Base-by-base conservation (phyloP, 1,140 invertebrate species). In the Anastrepha obliqua region DNA sequence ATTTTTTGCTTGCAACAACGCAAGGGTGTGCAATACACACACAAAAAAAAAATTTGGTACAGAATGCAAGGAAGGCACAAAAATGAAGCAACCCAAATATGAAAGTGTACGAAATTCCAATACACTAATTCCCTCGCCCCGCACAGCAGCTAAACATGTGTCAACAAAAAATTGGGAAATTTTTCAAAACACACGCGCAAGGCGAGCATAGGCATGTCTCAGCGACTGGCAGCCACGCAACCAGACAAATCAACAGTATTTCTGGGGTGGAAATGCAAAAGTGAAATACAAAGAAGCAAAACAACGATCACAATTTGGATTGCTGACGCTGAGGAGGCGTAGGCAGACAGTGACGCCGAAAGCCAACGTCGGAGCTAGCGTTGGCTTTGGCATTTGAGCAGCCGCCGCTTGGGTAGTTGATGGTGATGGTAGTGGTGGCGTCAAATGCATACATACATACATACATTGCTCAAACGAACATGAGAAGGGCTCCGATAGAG, bases 241-340 rank as follows among this genome's bases (percentile, higher is more conserved):
- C 3, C 44, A 78, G 74, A 78, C 74, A n/a, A 78, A 55, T 44
- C 74, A 78, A 47, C 74, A 78, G 47, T 17, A 81, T 20, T 55
- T 55, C n/a, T 81, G 74, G 74, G 74, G 74, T 81, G 74, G 74
- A 81, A 81, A 74, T 74, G 67, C 67, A 6, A 74, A 74, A 47
- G 70, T 74, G 17, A 47, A 51, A 74, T 47, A 70, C 29, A 70
- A 74, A 51, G 44, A 11, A 74, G 47, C 13, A 47, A 44, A 74
- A 47, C 44, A 74, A 74, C 39, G 70, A 74, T 47, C 70, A 29
- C 44, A 47, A 15, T 47, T 74, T 44, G 44, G 70, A 13, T 29
- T 29, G 5, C 17, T 29, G 74, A 81, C 74, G 70, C 42, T 8
- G 74, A 17, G 3, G 47, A 78, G 74, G 74, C 47, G 47, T 51